These are phyloP conservation scores for Acanthornis magna DNA, from an alignment of 2,797 vertebrate species.

Conservation along the genomic window DNA sequence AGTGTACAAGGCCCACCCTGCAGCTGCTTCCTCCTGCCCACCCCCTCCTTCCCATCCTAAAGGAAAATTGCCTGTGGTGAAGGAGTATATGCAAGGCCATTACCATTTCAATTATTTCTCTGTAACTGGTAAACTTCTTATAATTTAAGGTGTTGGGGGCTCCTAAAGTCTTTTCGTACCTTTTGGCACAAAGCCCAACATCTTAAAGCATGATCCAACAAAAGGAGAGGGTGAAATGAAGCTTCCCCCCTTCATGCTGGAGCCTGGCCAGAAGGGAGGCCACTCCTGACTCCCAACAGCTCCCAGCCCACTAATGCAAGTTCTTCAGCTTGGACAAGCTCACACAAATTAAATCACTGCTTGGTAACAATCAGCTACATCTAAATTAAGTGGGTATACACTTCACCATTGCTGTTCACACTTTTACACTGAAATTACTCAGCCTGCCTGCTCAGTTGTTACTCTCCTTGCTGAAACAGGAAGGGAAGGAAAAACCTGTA, in stretches of 20 bases:
- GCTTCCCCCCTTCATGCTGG: fast-evolving
- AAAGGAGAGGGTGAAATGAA: fast-evolving
- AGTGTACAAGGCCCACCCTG: background rate
- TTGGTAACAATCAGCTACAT: background rate
- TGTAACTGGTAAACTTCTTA: background rate
- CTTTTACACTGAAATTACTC: background rate
- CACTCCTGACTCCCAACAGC: background rate
- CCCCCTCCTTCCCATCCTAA: background rate
- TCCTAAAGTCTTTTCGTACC: background rate
- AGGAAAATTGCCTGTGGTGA: background rate
- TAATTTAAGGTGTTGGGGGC: background rate
- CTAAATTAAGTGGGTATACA: background rate
- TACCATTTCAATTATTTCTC: background rate
- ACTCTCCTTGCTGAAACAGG: background rate
- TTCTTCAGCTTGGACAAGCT: background rate
- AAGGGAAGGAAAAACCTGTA: background rate
- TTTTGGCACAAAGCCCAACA: background rate
- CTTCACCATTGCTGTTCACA: background rate
- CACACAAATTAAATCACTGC: background rate
- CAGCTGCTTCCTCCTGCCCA: constrained; percentile 45
- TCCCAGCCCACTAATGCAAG: fast-evolving
- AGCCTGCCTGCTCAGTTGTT: background rate
- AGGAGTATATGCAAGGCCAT: background rate
- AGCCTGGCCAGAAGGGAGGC: background rate
- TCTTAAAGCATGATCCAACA: background rate